Evolutionary conservation across 2,888 invertebrate species (phyloP), one percentile per base, ranked within the genome.

Genomic region (Netelia virgata): DNA sequence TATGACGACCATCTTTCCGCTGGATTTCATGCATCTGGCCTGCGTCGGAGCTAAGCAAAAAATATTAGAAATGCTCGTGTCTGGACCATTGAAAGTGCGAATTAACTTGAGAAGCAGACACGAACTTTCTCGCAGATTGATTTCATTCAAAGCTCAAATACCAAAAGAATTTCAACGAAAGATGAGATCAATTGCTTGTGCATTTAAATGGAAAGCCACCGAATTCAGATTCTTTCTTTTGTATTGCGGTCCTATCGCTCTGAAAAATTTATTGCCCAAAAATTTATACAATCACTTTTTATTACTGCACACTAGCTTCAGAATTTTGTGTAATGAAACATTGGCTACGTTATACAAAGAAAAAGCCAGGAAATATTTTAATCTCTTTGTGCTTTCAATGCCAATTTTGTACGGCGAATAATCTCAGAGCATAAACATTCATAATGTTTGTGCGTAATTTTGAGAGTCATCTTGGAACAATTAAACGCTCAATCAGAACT

Each of bases 11-110:
- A 74, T 74, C 9, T 74, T 80, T 66, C 50, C 68, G 14, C 36
- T 81, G 20, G 78, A 79, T 70, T 78, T 64, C n/a, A 79, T 74
- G 83, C 77, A 83, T 41, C 18, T 83, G 14, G 55, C 16, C 20
- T 79, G 72, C 55, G 41, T 64, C 28, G 70, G 79, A 11, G 79
- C 9, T 9, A 79, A 41, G 50, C 63, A 73, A 70, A 73, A 73
- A 63, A 14, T 72, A 36, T 64, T 79, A 36, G 73, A 72, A 36
- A 18, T 23, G 14, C 61, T 41, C 50, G n/a, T 61, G 6, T 50
- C n/a, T 14, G 78, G 70, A 6, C 70, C 70, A 72, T 9, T 61
- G 28, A 70, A 70, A 50, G 20, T 63, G 14, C 70, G 78, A 28
- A 28, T 79, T 14, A 61, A 23, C 36, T n/a, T 20, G 28, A 57